Evolutionary conservation across 2,888 invertebrate genomes (phyloP).

Genomic region (Anarsia innoxiella): DNA sequence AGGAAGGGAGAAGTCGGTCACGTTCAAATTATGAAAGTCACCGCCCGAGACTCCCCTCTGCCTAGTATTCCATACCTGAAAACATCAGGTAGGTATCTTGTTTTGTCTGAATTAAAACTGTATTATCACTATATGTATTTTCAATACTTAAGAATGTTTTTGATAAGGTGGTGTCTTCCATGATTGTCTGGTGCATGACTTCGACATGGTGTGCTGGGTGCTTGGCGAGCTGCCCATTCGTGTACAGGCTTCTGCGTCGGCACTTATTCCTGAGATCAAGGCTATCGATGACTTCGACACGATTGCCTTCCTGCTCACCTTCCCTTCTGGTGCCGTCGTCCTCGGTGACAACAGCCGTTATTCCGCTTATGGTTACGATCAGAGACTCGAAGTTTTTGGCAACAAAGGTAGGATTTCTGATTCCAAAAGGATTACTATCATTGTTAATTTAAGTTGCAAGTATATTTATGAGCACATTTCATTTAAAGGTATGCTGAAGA

Average conservation of each 20-base stretch:
- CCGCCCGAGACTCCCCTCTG: conserved; percentile 78
- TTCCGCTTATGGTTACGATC: conserved; percentile 80
- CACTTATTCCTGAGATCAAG: conserved; percentile 76
- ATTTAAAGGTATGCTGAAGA: conserved; percentile 56
- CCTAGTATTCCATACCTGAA: conserved; percentile 77
- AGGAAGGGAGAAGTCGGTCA: conserved; percentile 76
- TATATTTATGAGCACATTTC: too few relatives aligned
- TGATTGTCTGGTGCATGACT: conserved; percentile 81
- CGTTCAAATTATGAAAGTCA: conserved; percentile 77
- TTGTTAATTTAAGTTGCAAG: too few relatives aligned
- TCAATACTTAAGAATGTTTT: too few relatives aligned
- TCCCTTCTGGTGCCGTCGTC: conserved; percentile 77
- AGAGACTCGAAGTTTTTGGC: conserved; percentile 79
- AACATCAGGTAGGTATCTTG: conserved; percentile 67
- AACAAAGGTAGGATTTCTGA: conserved; percentile 61
- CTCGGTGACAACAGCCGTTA: conserved; percentile 78
- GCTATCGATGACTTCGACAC: conserved; percentile 78
- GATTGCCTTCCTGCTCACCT: conserved; percentile 75
- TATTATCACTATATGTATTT: too few relatives aligned
- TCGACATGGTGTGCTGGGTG: conserved; percentile 79
- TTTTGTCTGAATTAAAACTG: too few relatives aligned
- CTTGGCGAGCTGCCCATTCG: conserved; percentile 76
- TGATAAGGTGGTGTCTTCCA: conserved; percentile 81
- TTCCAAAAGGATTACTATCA: too few relatives aligned
- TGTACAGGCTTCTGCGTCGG: conserved; percentile 69